Conservation (phyloP, 1,140 invertebrate genomes). For the Stegodyphus dumicola region DNA sequence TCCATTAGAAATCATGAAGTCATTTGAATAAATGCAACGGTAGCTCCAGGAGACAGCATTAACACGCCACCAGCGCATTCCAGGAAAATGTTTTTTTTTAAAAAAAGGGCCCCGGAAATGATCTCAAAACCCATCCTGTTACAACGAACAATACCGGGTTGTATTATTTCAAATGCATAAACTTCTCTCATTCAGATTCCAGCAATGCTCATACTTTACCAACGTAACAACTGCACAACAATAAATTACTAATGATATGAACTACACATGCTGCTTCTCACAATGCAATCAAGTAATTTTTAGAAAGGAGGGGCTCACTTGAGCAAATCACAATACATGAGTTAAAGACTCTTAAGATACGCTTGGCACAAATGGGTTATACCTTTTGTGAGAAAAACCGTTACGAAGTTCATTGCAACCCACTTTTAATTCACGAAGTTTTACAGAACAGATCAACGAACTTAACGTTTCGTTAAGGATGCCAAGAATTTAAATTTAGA, state of each 20-base stretch:
- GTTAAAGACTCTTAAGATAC: background rate
- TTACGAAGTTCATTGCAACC: constrained; percentile 40
- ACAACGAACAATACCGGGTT: background rate
- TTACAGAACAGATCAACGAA: constrained; percentile 26
- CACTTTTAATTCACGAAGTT: constrained; percentile 6
- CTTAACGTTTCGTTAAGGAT: background rate
- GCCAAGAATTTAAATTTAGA: too few relatives aligned
- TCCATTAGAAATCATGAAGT: too few relatives aligned
- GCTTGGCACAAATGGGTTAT: background rate
- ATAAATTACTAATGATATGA: too few relatives aligned
- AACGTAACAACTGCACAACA: too few relatives aligned
- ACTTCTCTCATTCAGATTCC: background rate
- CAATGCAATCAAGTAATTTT: background rate
- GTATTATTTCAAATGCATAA: background rate
- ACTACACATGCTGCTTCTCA: background rate
- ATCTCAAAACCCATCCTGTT: background rate
- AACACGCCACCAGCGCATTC: too few relatives aligned
- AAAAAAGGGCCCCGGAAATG: background rate
- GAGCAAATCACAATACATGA: background rate
- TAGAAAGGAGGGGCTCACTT: background rate
- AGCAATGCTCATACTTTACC: too few relatives aligned
- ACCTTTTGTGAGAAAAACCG: constrained; percentile 35
- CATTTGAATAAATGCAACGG: too few relatives aligned
- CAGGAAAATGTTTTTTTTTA: background rate
- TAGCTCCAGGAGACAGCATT: too few relatives aligned